A percentile compares a stretch with the other conserved stretches of the same genome.
Conservation (phyloP, 2,888 invertebrate genomes). For the Crossocerus cetratus region DNA sequence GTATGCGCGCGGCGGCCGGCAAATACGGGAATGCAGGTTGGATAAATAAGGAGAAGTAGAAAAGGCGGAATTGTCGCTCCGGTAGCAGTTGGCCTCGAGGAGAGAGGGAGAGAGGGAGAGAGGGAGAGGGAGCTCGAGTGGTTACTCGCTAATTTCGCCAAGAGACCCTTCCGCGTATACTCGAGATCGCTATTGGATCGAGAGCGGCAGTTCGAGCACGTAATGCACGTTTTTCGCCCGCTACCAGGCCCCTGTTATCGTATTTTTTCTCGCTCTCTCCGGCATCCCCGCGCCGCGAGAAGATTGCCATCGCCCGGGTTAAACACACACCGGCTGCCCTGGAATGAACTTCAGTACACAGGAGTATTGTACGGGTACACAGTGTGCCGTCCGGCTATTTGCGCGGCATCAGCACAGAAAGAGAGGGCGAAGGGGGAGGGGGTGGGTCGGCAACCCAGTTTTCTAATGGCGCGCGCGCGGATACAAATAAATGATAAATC, state of each 20-base stretch:
- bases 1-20: neutral
- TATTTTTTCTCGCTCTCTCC: conserved; percentile 14
- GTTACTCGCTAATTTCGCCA: too few species aligned
- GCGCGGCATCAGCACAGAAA: too few species aligned
- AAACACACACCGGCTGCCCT: conserved; percentile 40
- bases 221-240: conserved; percentile 15
- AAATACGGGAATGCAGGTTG: neutral
- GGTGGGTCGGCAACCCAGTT: conserved; percentile 46
- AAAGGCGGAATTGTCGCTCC: neutral
- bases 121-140: too few species aligned
- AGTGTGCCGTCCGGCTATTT: neutral
- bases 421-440: too few species aligned
- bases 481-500: conserved; percentile 55
- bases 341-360: conserved; percentile 45
- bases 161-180: too few species aligned
- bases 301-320: conserved; percentile 55
- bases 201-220: neutral
- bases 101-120: too few species aligned
- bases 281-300: conserved; percentile 13
- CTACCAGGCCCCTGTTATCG: conserved; percentile 12
- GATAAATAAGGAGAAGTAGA: too few species aligned
- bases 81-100: neutral
- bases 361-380: conserved; percentile 47
- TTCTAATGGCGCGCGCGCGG: conserved; percentile 18
- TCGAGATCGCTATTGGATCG: too few species aligned